Conservation (phyloP, 2,797 vertebrate species). For the Forpus xanthops region DNA sequence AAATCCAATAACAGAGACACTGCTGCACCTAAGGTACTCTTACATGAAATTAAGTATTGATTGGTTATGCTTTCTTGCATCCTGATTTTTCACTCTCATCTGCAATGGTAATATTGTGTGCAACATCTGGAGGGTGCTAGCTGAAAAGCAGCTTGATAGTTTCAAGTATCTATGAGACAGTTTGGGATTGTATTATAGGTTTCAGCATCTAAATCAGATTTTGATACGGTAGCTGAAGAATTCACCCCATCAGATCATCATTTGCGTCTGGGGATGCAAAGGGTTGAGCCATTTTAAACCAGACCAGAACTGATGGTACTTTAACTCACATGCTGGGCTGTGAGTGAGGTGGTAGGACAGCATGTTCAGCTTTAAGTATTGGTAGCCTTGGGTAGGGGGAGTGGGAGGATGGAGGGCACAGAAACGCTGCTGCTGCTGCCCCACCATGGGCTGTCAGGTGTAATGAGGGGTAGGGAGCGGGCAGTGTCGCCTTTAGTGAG, state of each 20-base stretch:
- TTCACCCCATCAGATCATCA: not conserved
- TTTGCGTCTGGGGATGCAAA: not conserved
- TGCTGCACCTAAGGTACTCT: not conserved
- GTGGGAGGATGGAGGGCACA: not conserved
- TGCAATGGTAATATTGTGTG: not conserved
- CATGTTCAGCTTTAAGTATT: fast-evolving
- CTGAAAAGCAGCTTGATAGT: not conserved
- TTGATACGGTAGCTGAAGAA: not conserved
- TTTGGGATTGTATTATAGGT: not conserved
- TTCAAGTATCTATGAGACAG: not conserved
- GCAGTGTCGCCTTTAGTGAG: fast-evolving
- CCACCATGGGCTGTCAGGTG: fast-evolving
- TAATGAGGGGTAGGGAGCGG: fast-evolving
- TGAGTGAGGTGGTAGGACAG: not conserved
- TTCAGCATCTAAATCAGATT: not conserved
- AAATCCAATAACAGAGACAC: not conserved
- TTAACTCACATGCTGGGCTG: not conserved
- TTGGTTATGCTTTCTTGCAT: not conserved
- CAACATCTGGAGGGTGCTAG: not conserved
- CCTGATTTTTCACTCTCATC: not conserved
- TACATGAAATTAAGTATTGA: not conserved
- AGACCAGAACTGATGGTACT: not conserved
- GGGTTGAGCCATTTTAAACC: not conserved
- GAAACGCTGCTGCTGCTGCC: not conserved
- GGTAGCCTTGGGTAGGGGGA: not conserved